Conservation (phyloP, 2,888 invertebrate genomes). For the Scaptomyza caliginosa region DNA sequence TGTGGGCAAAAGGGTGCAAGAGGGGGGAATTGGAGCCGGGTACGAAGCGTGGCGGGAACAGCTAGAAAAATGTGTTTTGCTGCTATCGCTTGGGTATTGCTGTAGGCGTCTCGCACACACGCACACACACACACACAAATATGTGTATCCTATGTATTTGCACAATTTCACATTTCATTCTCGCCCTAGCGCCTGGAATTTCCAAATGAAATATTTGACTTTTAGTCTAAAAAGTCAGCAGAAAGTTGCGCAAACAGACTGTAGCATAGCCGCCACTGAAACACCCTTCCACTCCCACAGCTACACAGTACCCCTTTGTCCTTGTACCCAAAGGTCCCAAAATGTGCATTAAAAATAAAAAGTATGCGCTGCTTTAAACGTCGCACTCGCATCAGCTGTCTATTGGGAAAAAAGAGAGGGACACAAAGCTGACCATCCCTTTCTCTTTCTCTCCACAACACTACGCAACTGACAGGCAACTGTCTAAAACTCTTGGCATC, state of each 20-base stretch:
- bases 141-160: conserved; percentile 37
- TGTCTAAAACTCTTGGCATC: conserved; percentile 15
- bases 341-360: conserved; percentile 50
- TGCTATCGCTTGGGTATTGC: conserved; percentile 56
- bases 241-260: conserved; percentile 71
- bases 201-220: conserved; percentile 78
- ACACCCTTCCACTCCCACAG: not conserved
- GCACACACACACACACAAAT: not conserved
- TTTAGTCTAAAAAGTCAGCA: conserved; percentile 75
- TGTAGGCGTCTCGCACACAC: conserved; percentile 36
- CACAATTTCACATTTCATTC: conserved; percentile 77
- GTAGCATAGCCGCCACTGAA: conserved; percentile 39
- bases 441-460: not conserved
- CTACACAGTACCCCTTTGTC: not conserved
- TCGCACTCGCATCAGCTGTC: conserved; percentile 19
- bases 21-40: not conserved
- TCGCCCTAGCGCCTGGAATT: conserved; percentile 73
- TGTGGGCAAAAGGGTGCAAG: not conserved
- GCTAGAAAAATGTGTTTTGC: conserved; percentile 70
- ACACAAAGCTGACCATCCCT: too few relatives aligned
- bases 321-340: conserved; percentile 3
- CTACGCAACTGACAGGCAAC: conserved; percentile 5
- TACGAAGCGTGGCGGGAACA: not conserved
- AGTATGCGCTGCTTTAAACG: conserved; percentile 39
- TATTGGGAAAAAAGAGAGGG: conserved; percentile 8